Conservation (phyloP, 2,888 invertebrate species). For the Platypus cylindrus region DNA sequence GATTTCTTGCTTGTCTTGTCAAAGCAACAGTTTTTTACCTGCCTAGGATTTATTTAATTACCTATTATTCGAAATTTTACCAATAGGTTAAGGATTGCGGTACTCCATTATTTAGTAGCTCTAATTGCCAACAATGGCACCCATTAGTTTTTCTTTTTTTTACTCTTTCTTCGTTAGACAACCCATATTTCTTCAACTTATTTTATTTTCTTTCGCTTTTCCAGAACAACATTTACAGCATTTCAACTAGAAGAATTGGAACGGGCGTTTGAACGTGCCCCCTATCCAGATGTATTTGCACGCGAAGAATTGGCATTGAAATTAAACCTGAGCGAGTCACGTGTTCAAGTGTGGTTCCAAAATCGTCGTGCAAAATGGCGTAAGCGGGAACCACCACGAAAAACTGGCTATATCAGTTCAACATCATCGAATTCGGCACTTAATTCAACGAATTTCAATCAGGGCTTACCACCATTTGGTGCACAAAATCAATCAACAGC, state of each 20-base stretch:
- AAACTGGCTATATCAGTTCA: constrained; percentile 66
- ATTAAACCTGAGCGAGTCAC: constrained; percentile 72
- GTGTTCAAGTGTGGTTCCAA: constrained; percentile 75
- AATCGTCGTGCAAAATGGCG: constrained; percentile 90
- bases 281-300: constrained; percentile 93
- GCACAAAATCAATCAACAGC: constrained; percentile 39
- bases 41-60: too few relatives aligned
- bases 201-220: constrained; percentile 17
- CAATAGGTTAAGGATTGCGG: neutral
- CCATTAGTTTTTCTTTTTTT: too few relatives aligned
- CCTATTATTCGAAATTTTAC: neutral
- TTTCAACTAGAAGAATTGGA: constrained; percentile 90
- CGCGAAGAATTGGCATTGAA: constrained; percentile 87
- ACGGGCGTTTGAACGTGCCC: constrained; percentile 86
- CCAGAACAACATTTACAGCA: constrained; percentile 89
- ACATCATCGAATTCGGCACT: constrained; percentile 53
- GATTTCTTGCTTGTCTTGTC: too few relatives aligned
- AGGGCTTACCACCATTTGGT: constrained; percentile 42
- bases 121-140: too few relatives aligned
- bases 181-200: neutral
- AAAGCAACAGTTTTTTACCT: too few relatives aligned
- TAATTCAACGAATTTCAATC: constrained; percentile 35
- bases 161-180: too few relatives aligned
- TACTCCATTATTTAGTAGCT: neutral
- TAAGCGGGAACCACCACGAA: constrained; percentile 84